These are phyloP conservation scores for Charadrius vociferus DNA, from an alignment of 2,113 vertebrate genomes.

Conservation along the genomic window DNA sequence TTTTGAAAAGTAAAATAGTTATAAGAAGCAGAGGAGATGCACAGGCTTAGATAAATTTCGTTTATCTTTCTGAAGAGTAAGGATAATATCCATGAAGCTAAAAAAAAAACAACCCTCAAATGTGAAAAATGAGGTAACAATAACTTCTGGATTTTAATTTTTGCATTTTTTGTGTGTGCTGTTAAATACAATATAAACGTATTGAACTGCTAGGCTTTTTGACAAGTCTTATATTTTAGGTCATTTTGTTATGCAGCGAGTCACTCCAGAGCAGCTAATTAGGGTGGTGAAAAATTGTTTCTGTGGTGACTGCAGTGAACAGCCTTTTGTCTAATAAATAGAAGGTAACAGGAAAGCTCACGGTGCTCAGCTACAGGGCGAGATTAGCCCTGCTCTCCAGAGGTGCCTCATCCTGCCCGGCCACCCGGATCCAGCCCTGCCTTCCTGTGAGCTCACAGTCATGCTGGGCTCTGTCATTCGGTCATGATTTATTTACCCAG, in stretches of 20 bases:
- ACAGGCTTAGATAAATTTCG: not conserved
- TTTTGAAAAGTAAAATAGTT: not conserved
- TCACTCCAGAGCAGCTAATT: not conserved
- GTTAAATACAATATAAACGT: not conserved
- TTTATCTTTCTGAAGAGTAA: not conserved
- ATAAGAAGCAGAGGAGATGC: not conserved
- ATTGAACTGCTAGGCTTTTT: not conserved
- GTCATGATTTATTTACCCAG: slow-evolving; percentile 52
- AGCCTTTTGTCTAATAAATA: not conserved
- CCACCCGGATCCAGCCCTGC: not conserved
- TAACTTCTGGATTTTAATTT: not conserved
- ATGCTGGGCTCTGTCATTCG: not conserved
- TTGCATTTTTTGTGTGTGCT: not conserved
- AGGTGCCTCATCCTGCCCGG: not conserved
- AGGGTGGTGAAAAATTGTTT: not conserved
- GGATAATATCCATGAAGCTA: not conserved
- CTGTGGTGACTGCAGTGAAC: not conserved
- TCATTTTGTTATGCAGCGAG: not conserved
- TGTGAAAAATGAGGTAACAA: not conserved
- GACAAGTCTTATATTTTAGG: not conserved
- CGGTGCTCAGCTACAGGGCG: not conserved
- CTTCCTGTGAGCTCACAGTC: not conserved
- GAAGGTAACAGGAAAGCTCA: not conserved
- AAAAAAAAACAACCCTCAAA: not conserved
- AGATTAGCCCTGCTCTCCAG: not conserved